Conservation (phyloP, 2,888 invertebrate species). For the Eristalis tenax region DNA sequence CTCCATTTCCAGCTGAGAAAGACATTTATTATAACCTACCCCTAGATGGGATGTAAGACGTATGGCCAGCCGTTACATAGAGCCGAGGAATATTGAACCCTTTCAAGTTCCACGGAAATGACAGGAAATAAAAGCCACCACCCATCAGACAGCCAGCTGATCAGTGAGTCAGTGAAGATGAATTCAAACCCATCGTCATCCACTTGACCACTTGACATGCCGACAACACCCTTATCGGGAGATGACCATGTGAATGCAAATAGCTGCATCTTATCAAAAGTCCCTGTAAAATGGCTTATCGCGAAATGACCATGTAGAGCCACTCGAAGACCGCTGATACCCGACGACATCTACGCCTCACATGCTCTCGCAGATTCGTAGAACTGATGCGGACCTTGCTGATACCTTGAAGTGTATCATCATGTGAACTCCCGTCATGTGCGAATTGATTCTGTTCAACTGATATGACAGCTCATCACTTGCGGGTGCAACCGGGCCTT, state of each 20-base stretch:
- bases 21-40: no score
- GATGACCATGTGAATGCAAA: conserved; percentile 3
- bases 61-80: no score
- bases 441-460: not conserved
- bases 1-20: no score
- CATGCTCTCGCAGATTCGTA: not conserved
- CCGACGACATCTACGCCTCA: not conserved
- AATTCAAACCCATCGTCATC: not conserved
- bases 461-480: not conserved
- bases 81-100: no score
- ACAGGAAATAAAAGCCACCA: no score
- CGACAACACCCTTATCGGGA: not conserved
- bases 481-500: not conserved
- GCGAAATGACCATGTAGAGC: not conserved
- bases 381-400: not conserved
- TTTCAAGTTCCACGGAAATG: no score
- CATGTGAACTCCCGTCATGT: conserved; percentile 1
- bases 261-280: not conserved
- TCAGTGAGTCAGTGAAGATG: not conserved
- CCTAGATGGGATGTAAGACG: no score
- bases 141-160: not conserved
- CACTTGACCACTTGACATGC: not conserved
- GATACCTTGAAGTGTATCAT: not conserved
- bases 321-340: not conserved
- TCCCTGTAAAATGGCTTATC: not conserved